These are phyloP conservation scores for Glomeris maerens DNA, from an alignment of 1,140 invertebrate genomes.

Conservation along the genomic window DNA sequence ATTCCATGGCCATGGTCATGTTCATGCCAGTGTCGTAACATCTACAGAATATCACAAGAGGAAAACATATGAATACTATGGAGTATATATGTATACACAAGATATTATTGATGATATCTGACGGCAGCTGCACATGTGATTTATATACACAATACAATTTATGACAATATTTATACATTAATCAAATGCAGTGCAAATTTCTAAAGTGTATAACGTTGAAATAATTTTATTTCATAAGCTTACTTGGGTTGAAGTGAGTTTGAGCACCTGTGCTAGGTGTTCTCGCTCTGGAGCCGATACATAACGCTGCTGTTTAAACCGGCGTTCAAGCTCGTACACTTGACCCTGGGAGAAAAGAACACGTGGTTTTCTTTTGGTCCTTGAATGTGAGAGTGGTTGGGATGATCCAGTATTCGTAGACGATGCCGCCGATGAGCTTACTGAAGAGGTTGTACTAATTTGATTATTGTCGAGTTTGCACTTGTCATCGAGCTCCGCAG, in stretches of 20 bases:
- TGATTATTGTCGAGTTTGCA: too few relatives aligned
- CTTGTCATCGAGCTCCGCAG: too few relatives aligned
- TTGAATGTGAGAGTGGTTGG: slow-evolving; percentile 23
- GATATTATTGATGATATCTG: too few relatives aligned
- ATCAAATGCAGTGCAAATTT: background rate
- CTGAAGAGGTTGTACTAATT: too few relatives aligned
- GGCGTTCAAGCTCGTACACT: slow-evolving; percentile 48
- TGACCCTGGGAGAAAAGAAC: slow-evolving; percentile 87
- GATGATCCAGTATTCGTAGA: slow-evolving; percentile 8
- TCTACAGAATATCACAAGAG: too few relatives aligned
- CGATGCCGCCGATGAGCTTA: background rate
- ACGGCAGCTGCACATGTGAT: too few relatives aligned
- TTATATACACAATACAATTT: too few relatives aligned
- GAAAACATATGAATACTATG: too few relatives aligned
- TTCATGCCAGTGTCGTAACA: too few relatives aligned
- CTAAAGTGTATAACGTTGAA: background rate
- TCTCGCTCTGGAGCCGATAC: slow-evolving; percentile 52
- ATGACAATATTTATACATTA: background rate
- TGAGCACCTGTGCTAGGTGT: slow-evolving; percentile 40
- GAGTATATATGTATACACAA: too few relatives aligned
- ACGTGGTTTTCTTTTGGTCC: slow-evolving; percentile 71
- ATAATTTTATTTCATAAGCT: slow-evolving; percentile 4
- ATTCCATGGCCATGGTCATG: too few relatives aligned
- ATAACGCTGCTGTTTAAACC: slow-evolving; percentile 52
- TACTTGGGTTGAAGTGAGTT: slow-evolving; percentile 35